Evolutionary conservation across 2,113 vertebrate genomes (phyloP).

Genomic region (Pachyramphus minor): DNA sequence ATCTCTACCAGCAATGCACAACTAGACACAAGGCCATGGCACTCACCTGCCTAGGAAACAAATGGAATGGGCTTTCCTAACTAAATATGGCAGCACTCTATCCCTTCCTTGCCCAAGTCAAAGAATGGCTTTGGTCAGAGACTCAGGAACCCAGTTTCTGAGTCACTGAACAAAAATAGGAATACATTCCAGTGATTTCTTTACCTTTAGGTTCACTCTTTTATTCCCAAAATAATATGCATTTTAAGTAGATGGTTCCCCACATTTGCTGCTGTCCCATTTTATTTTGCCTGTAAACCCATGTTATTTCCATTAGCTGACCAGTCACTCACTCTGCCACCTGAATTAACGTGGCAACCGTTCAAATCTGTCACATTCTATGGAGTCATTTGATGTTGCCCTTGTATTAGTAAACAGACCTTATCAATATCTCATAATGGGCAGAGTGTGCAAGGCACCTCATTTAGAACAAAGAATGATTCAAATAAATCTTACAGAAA

Average conservation of each 20-base stretch:
- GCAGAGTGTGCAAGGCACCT: background rate
- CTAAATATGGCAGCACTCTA: background rate
- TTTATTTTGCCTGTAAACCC: background rate
- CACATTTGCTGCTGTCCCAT: background rate
- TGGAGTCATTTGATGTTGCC: background rate
- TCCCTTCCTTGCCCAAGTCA: background rate
- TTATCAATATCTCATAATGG: background rate
- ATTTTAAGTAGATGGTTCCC: background rate
- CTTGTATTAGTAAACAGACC: constrained; percentile 5
- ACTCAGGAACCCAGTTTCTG: background rate
- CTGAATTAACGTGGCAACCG: background rate
- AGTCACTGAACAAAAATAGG: background rate
- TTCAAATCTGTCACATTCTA: background rate
- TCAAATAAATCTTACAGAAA: constrained; percentile 3
- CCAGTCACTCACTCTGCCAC: background rate
- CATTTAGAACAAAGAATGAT: background rate
- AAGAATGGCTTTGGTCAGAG: background rate
- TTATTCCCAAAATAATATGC: background rate
- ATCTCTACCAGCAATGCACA: background rate
- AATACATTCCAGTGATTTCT: background rate
- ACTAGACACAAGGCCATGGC: background rate
- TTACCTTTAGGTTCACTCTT: background rate
- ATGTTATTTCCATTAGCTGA: background rate
- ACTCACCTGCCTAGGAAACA: background rate
- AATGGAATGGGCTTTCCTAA: background rate